Evolutionary conservation across 2,888 invertebrate genomes (phyloP).

Genomic region (Clepsis dumicolana): DNA sequence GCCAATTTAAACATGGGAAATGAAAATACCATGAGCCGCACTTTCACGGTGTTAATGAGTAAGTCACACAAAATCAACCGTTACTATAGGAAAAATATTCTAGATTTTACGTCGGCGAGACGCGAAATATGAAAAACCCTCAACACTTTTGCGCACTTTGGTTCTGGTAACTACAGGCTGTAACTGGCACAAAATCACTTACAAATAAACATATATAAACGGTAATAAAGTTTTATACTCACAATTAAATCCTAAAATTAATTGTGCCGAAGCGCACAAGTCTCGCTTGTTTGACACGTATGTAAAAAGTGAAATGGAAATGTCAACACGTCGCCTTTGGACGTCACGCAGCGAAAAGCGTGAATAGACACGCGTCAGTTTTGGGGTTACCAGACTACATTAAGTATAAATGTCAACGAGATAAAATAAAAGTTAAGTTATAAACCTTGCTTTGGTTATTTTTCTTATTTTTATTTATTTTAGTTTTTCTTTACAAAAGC

Average conservation of each 20-base stretch:
- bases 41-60: constrained; percentile 37
- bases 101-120: constrained; percentile 30
- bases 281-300: constrained; percentile 82
- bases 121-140: constrained; percentile 32
- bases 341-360: constrained; percentile 48
- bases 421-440: background rate
- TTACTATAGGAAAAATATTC: constrained; percentile 39
- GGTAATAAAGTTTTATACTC: constrained; percentile 64
- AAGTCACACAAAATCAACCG: constrained; percentile 34
- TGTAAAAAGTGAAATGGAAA: constrained; percentile 76
- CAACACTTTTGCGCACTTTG: constrained; percentile 30
- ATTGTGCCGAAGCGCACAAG: constrained; percentile 76
- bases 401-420: background rate
- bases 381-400: constrained; percentile 49
- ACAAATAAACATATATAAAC: constrained; percentile 38
- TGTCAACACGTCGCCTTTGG: constrained; percentile 57
- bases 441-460: no score
- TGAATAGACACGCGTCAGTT: constrained; percentile 58
- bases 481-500: no score
- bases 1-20: constrained; percentile 28
- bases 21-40: constrained; percentile 21
- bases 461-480: no score
- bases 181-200: constrained; percentile 13
- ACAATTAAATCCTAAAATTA: constrained; percentile 81
- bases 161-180: background rate